These are phyloP conservation scores for Dicranocentrus wangi DNA, from an alignment of 2,888 invertebrate genomes.

Conservation along the genomic window DNA sequence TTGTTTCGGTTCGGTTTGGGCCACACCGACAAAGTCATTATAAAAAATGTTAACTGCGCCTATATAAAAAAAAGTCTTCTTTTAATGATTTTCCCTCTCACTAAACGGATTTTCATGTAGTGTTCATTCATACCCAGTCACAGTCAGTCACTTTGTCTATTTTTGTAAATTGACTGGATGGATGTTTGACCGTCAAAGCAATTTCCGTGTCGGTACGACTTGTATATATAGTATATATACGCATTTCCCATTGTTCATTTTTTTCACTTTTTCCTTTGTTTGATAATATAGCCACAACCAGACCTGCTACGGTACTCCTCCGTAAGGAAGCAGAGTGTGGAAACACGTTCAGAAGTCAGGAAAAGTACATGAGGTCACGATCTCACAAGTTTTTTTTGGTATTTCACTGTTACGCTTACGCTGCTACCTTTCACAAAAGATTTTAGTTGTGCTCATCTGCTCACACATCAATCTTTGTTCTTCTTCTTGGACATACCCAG, in stretches of 20 bases:
- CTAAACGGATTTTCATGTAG: not conserved
- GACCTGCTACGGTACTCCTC: not conserved
- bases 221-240: not conserved
- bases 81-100: too few relatives aligned
- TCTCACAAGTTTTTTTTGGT: not conserved
- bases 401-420: not conserved
- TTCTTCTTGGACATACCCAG: too few relatives aligned
- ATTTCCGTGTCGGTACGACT: not conserved
- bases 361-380: conserved; percentile 26
- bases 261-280: not conserved
- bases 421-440: not conserved
- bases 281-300: too few relatives aligned
- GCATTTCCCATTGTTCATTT: conserved; percentile 1
- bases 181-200: too few relatives aligned
- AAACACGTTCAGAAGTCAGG: conserved; percentile 12
- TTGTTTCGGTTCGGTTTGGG: too few relatives aligned
- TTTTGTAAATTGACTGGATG: too few relatives aligned
- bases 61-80: too few relatives aligned
- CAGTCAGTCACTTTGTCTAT: too few relatives aligned
- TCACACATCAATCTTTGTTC: not conserved
- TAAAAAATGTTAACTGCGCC: too few relatives aligned
- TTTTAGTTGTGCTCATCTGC: not conserved
- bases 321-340: not conserved
- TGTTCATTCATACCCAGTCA: too few relatives aligned
- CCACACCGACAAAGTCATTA: too few relatives aligned